phyloP scores from a whole-genome alignment of 2,888 invertebrate genomes.

The Trissolcus brochymenae region DNA sequence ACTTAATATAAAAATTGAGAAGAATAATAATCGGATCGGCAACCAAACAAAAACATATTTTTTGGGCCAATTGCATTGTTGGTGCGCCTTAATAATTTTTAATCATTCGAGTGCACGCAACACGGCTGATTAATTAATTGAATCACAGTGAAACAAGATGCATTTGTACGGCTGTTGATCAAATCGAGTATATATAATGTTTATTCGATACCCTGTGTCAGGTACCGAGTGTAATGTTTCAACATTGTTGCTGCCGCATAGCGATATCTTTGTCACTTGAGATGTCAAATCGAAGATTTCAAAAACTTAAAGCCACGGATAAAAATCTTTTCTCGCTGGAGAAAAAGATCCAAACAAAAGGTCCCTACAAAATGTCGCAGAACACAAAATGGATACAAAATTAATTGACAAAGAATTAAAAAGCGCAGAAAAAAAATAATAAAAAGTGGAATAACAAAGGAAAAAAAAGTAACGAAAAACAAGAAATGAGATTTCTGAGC shows the following conservation, averaged over 20 bases:
- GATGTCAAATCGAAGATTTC: slow-evolving; percentile 9
- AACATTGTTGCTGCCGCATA: slow-evolving; percentile 18
- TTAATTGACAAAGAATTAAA: not conserved
- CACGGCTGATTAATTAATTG: slow-evolving; percentile 3
- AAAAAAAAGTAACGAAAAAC: slow-evolving; percentile 27
- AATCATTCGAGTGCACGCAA: not conserved
- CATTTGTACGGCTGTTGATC: slow-evolving; percentile 9
- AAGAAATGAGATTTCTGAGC: slow-evolving; percentile 51
- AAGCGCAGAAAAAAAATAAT: not conserved
- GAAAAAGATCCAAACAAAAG: no score
- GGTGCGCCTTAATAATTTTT: no score
- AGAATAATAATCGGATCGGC: no score
- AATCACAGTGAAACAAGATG: slow-evolving; percentile 12
- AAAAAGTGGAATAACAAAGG: slow-evolving; percentile 6
- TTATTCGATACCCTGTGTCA: not conserved
- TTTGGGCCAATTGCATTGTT: no score
- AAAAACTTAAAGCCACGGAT: no score
- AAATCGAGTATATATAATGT: slow-evolving; percentile 13
- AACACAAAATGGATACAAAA: slow-evolving; percentile 12
- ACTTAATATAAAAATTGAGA: no score
- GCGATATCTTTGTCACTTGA: slow-evolving; percentile 17
- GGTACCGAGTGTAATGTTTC: slow-evolving; percentile 20
- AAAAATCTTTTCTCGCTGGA: not conserved
- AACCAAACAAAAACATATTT: no score
- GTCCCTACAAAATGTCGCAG: no score